Evolutionary conservation across 2,113 vertebrate species (phyloP).

Genomic region (Urocynchramus pylzowi): DNA sequence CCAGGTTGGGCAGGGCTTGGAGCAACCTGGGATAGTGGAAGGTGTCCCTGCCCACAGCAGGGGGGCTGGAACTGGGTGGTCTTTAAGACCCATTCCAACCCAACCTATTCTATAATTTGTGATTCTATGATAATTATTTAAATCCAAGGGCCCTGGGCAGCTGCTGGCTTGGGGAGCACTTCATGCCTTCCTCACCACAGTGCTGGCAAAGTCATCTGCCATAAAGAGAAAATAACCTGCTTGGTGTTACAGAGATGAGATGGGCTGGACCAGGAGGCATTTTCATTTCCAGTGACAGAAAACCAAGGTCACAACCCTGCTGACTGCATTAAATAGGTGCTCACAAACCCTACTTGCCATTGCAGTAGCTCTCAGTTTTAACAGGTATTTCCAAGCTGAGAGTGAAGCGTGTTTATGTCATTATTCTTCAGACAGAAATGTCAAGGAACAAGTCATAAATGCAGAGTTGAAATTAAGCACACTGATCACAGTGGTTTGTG

Average conservation of each 20-base stretch:
- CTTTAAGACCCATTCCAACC: not conserved
- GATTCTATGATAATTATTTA: not conserved
- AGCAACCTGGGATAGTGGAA: not conserved
- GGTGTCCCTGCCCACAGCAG: not conserved
- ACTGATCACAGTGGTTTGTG: not conserved
- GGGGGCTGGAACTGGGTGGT: not conserved
- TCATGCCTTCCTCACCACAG: not conserved
- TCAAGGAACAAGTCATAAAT: not conserved
- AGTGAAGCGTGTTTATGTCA: not conserved
- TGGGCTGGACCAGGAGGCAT: not conserved
- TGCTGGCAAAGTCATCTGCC: not conserved
- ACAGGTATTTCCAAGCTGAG: not conserved
- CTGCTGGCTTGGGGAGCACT: not conserved
- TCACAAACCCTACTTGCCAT: not conserved
- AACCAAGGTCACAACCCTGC: not conserved
- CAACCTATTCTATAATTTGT: not conserved
- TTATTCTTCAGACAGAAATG: not conserved
- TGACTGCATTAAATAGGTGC: not conserved
- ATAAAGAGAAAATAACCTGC: not conserved
- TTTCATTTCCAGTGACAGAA: not conserved
- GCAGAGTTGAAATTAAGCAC: not conserved
- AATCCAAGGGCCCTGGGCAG: not conserved
- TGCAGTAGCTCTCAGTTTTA: not conserved
- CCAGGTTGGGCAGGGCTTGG: rapidly evolving
- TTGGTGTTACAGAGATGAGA: not conserved